Evolutionary conservation across 2,797 vertebrate species (phyloP).

Genomic region (Anas bahamensis): DNA sequence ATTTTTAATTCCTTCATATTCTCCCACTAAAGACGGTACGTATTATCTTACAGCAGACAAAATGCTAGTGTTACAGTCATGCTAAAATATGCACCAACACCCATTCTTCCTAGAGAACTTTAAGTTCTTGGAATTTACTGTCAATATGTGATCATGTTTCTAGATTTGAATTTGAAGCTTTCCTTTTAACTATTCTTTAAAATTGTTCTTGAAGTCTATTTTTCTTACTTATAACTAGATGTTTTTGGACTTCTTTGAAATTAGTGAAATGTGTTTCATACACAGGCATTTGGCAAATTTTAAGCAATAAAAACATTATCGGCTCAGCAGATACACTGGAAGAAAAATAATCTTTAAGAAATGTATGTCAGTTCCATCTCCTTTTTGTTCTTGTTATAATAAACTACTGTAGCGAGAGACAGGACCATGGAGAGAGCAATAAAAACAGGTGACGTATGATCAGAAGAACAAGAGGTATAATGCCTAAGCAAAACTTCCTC

Average conservation of each 20-base stretch:
- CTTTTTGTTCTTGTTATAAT: background rate
- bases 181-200: background rate
- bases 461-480: background rate
- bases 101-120: background rate
- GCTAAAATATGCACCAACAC: background rate
- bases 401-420: background rate
- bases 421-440: background rate
- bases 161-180: background rate
- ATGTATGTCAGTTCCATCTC: background rate
- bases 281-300: background rate
- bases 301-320: background rate
- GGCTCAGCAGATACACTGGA: background rate
- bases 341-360: background rate
- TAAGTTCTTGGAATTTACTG: background rate
- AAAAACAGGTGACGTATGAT: background rate
- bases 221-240: background rate
- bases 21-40: background rate
- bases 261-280: background rate
- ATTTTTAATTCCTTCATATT: background rate
- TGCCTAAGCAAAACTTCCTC: background rate
- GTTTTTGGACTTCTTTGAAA: background rate
- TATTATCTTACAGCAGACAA: background rate
- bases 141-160: background rate
- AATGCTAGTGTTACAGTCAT: background rate
- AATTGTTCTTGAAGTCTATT: background rate